These are phyloP conservation scores for Falco punctatus DNA, from an alignment of 2,113 vertebrate species.

Conservation along the genomic window DNA sequence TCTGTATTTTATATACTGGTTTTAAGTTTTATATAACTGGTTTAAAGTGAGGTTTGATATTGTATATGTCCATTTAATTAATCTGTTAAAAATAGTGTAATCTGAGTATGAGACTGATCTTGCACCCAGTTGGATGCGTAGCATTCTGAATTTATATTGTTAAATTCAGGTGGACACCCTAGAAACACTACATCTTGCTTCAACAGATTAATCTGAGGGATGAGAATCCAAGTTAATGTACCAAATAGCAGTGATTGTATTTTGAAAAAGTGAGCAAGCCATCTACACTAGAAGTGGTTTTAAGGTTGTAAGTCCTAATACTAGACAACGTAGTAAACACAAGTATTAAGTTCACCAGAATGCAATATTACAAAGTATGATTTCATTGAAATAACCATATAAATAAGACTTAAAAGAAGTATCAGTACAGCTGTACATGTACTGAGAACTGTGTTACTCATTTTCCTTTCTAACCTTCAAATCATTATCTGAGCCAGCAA, in stretches of 20 bases:
- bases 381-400: not conserved
- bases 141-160: not conserved
- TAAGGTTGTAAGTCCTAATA: not conserved
- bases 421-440: not conserved
- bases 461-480: not conserved
- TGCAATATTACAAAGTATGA: not conserved
- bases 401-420: not conserved
- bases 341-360: not conserved
- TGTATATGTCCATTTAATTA: not conserved
- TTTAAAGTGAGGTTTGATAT: not conserved
- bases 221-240: not conserved
- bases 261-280: not conserved
- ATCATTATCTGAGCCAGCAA: not conserved
- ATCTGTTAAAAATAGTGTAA: not conserved
- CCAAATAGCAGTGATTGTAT: not conserved
- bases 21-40: too few relatives aligned
- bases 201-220: not conserved
- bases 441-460: not conserved
- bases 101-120: not conserved
- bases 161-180: not conserved
- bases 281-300: not conserved
- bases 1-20: not conserved
- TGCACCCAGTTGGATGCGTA: not conserved
- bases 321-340: not conserved
- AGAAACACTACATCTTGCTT: not conserved